These are phyloP conservation scores for Astropecten irregularis DNA, from an alignment of 53 echinoderm and acorn worm species.

Conservation along the genomic window DNA sequence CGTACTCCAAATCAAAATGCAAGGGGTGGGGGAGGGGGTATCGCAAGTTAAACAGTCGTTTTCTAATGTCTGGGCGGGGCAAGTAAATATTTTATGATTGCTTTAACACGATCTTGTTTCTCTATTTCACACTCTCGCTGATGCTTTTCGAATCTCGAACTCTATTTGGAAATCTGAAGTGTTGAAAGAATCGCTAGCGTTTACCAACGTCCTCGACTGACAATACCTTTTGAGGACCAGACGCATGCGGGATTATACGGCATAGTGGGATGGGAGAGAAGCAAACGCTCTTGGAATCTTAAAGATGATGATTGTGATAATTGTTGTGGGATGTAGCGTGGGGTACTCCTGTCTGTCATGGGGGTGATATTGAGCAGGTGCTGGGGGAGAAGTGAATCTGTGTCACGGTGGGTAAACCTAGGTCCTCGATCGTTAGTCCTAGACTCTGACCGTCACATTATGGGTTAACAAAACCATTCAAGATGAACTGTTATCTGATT, in stretches of 20 bases:
- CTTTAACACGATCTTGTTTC: constrained; percentile 43
- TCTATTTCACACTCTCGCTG: background rate
- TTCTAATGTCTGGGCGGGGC: constrained; percentile 46
- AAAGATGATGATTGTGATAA: constrained; percentile 20
- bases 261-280: too few species aligned
- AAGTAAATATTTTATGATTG: constrained; percentile 54
- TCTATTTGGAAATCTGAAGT: background rate
- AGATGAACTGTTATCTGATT: too few species aligned
- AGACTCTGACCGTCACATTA: too few species aligned
- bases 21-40: background rate
- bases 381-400: background rate
- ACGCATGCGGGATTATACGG: background rate
- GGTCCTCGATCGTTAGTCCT: too few species aligned
- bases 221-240: background rate
- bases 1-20: background rate
- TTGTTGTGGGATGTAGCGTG: background rate
- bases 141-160: too few species aligned
- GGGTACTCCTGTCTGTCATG: constrained; percentile 1
- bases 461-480: too few species aligned
- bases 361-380: constrained; percentile 25
- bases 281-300: background rate
- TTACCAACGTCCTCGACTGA: background rate
- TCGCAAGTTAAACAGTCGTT: constrained; percentile 51
- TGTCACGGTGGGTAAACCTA: background rate
- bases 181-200: constrained; percentile 9